Evolutionary conservation across 2,888 invertebrate species (phyloP).

Genomic region (Andrena fulva): DNA sequence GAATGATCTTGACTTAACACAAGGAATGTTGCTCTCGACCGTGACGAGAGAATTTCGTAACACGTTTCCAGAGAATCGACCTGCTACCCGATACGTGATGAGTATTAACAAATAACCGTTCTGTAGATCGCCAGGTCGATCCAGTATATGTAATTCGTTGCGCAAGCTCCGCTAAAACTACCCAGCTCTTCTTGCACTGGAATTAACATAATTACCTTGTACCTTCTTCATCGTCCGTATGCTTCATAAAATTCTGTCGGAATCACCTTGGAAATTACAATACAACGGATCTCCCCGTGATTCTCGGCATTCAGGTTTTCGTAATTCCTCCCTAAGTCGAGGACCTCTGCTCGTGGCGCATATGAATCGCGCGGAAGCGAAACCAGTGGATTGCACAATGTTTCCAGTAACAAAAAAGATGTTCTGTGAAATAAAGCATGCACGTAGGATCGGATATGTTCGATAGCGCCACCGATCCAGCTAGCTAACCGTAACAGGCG

Average conservation of each 20-base stretch:
- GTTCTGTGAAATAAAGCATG: conserved; percentile 31
- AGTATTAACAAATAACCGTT: conserved; percentile 27
- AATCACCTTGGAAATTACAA: conserved; percentile 22
- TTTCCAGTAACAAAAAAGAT: conserved; percentile 12
- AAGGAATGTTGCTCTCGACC: conserved; percentile 7
- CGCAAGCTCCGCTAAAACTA: neutral
- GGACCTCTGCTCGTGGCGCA: conserved; percentile 6
- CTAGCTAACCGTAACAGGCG: neutral
- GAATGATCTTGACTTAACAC: neutral
- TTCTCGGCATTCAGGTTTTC: conserved; percentile 22
- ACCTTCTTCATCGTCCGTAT: neutral
- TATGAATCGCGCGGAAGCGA: conserved; percentile 21
- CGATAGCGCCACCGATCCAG: neutral
- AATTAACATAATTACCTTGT: conserved; percentile 29
- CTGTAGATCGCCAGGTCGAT: neutral
- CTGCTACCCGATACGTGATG: conserved; percentile 40
- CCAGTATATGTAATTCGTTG: neutral
- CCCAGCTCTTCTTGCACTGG: neutral
- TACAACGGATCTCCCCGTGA: neutral
- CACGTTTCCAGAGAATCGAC: neutral
- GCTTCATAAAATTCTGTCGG: neutral
- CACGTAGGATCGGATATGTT: conserved; percentile 35
- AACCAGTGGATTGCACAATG: conserved; percentile 42
- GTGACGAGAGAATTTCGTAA: conserved; percentile 31
- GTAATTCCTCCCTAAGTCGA: conserved; percentile 13